Percentiles rank a stretch among this genome's conserved stretches.
These are phyloP conservation scores for Petrocephalus zakoni DNA, from an alignment of 2,113 vertebrate species.

Conservation along the genomic window DNA sequence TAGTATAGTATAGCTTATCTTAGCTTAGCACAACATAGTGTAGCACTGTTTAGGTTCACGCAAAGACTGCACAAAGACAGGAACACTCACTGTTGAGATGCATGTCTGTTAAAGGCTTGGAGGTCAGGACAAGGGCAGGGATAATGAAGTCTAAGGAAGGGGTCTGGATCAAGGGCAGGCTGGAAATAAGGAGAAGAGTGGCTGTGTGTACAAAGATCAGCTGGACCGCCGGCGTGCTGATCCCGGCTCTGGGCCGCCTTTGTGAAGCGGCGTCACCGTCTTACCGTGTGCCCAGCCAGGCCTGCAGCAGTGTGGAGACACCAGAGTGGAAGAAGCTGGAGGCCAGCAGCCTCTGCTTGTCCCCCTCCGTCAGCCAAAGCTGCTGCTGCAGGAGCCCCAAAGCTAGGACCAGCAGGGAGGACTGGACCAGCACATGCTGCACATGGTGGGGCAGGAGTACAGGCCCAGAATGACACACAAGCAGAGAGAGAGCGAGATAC, in stretches of 20 bases:
- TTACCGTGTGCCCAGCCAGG: slow-evolving; percentile 70
- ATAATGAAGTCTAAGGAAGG: slow-evolving; percentile 73
- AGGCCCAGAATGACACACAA: neutral
- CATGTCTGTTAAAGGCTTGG: slow-evolving; percentile 38
- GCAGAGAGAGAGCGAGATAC: neutral
- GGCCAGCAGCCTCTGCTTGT: slow-evolving; percentile 57
- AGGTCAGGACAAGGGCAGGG: slow-evolving; percentile 65
- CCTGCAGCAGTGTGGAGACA: slow-evolving; percentile 67
- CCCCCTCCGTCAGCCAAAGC: slow-evolving; percentile 35
- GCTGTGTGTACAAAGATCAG: neutral
- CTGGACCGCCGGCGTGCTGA: neutral
- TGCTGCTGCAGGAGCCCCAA: slow-evolving; percentile 56
- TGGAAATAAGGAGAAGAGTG: slow-evolving; percentile 37
- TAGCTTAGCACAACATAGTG: neutral
- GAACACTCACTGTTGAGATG: slow-evolving; percentile 50
- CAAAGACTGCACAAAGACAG: neutral
- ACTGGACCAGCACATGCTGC: slow-evolving; percentile 70
- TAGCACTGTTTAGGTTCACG: neutral
- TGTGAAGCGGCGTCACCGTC: neutral
- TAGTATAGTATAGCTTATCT: neutral
- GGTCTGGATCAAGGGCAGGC: slow-evolving; percentile 72
- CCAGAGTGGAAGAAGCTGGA: slow-evolving; percentile 70
- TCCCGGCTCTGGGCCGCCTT: neutral
- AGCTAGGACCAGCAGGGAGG: slow-evolving; percentile 63
- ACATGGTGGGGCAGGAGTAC: neutral